phyloP scores from a whole-genome alignment of 2,113 vertebrate species.

The Pteropus alecto region DNA sequence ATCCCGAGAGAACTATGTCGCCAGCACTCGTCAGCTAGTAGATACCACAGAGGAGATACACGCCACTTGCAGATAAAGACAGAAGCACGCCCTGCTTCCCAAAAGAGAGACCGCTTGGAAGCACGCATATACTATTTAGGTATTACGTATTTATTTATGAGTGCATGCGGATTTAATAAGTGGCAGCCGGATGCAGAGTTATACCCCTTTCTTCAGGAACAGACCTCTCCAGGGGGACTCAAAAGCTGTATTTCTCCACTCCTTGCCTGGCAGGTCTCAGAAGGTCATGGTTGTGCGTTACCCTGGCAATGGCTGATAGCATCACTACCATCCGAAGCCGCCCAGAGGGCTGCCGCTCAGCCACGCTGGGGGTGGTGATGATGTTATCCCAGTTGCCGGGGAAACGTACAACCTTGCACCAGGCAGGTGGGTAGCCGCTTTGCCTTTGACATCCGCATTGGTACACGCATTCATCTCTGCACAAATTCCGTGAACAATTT shows the following conservation, averaged over 20 bases:
- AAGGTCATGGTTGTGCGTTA: constrained; percentile 51
- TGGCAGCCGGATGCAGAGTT: not conserved
- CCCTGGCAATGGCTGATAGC: constrained; percentile 58
- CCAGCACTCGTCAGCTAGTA: not conserved
- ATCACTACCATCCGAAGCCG: not conserved
- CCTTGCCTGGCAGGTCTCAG: constrained; percentile 27
- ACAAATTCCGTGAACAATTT: constrained; percentile 8
- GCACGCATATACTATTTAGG: not conserved
- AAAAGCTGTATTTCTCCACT: constrained; percentile 14
- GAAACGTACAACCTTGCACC: constrained; percentile 18
- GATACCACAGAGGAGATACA: not conserved
- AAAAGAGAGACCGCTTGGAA: not conserved
- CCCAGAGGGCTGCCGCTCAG: not conserved
- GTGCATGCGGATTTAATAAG: not conserved
- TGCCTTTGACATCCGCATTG: constrained; percentile 42
- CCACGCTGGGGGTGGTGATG: constrained; percentile 27
- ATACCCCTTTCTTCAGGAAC: not conserved
- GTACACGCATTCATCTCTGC: constrained; percentile 38
- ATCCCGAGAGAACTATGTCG: not conserved
- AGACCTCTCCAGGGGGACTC: not conserved
- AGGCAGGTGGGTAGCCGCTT: not conserved
- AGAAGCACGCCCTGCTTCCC: not conserved
- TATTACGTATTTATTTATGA: not conserved
- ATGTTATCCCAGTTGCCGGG: constrained; percentile 55
- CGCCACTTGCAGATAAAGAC: not conserved